These are phyloP conservation scores for Microtus pennsylvanicus DNA, from an alignment of 2,113 vertebrate genomes.

Conservation along the genomic window DNA sequence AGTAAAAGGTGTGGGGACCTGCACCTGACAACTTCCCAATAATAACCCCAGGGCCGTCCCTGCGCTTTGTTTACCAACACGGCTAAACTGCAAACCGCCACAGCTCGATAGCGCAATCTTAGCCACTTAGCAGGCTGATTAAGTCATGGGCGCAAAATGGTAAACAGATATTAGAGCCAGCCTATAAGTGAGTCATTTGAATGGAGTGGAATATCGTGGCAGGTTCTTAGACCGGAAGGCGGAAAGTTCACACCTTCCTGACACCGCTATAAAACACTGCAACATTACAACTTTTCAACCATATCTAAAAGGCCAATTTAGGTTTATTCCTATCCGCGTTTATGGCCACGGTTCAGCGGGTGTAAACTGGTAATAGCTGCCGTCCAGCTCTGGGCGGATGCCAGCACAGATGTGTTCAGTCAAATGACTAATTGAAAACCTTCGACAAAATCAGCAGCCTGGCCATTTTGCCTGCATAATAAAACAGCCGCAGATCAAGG, in stretches of 20 bases:
- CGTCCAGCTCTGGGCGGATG: conserved; percentile 92
- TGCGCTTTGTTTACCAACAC: conserved; percentile 83
- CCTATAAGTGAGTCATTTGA: conserved; percentile 75
- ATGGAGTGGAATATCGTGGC: conserved; percentile 33
- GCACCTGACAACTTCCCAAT: conserved; percentile 46
- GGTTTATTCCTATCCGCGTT: conserved; percentile 87
- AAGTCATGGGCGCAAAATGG: conserved; percentile 77
- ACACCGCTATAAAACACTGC: conserved; percentile 84
- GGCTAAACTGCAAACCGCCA: conserved; percentile 79
- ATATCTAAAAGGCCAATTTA: conserved; percentile 90
- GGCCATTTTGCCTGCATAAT: conserved; percentile 99
- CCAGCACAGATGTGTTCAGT: conserved; percentile 99
- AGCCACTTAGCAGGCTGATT: conserved; percentile 84
- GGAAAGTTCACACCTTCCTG: conserved; percentile 74
- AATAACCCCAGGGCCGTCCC: conserved; percentile 73
- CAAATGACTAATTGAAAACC: conserved; percentile 99
- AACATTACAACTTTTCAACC: conserved; percentile 86
- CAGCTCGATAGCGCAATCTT: conserved; percentile 81
- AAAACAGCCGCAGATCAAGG: conserved; percentile 95
- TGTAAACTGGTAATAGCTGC: conserved; percentile 93
- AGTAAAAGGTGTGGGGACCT: conserved; percentile 21
- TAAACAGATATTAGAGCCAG: conserved; percentile 85
- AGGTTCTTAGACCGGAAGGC: conserved; percentile 69
- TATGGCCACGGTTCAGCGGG: conserved; percentile 90
- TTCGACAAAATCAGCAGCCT: conserved; percentile 99